Evolutionary conservation across 2,888 invertebrate species (phyloP).

Genomic region (Halictus ligatus): DNA sequence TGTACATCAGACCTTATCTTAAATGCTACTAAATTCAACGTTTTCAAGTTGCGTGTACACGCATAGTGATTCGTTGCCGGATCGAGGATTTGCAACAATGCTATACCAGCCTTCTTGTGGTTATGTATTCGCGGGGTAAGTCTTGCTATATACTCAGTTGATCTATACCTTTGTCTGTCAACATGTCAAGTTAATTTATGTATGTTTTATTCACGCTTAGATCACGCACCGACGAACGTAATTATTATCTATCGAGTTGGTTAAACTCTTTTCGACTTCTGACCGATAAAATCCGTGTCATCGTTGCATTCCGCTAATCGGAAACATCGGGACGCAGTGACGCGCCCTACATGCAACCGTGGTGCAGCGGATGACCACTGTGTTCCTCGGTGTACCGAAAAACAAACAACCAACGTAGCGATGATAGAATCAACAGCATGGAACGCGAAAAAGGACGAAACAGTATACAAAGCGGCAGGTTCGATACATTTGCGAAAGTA

Average conservation of each 20-base stretch:
- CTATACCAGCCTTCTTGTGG: neutral
- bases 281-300: neutral
- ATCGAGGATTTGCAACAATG: neutral
- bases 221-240: neutral
- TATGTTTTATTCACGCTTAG: neutral
- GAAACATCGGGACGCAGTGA: neutral
- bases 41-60: neutral
- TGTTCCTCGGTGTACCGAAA: neutral
- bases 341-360: neutral
- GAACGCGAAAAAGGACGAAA: constrained; percentile 79
- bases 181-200: neutral
- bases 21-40: neutral
- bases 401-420: constrained; percentile 36
- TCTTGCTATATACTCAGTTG: neutral
- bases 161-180: constrained; percentile 1
- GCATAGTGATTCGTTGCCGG: neutral
- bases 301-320: neutral
- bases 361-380: neutral
- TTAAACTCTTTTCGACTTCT: neutral
- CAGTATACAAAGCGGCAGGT: constrained; percentile 84
- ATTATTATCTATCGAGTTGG: neutral
- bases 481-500: constrained; percentile 86
- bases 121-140: neutral
- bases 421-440: constrained; percentile 81
- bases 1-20: neutral